Conservation (phyloP, 1,140 invertebrate genomes). For the Pissodes strobi region DNA sequence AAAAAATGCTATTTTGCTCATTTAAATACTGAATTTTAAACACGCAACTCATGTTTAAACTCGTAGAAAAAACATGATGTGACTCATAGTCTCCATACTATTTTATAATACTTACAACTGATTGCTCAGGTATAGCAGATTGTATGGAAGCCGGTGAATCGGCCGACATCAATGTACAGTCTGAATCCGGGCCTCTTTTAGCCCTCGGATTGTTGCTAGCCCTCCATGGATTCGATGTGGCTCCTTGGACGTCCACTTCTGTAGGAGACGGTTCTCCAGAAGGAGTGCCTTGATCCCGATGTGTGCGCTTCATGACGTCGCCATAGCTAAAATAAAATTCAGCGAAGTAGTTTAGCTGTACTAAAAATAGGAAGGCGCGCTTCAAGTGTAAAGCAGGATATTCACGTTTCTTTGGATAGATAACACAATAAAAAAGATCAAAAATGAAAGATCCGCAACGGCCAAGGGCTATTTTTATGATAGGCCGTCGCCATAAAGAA, state of each 20-base stretch:
- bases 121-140: constrained; percentile 29
- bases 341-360: background rate
- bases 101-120: constrained; percentile 11
- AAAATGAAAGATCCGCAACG: too few species aligned
- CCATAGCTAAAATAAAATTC: constrained; percentile 67
- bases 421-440: too few species aligned
- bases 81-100: background rate
- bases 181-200: constrained; percentile 53
- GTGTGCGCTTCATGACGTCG: constrained; percentile 69
- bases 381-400: too few species aligned
- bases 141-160: constrained; percentile 69
- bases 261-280: constrained; percentile 12
- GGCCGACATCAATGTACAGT: constrained; percentile 68
- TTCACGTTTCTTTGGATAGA: too few species aligned
- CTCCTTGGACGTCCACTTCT: constrained; percentile 7
- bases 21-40: too few species aligned
- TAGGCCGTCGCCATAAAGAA: too few species aligned
- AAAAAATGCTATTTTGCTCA: too few species aligned
- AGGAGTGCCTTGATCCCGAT: constrained; percentile 50
- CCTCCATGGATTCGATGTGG: constrained; percentile 36
- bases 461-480: too few species aligned
- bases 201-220: constrained; percentile 41
- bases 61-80: too few species aligned
- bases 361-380: background rate
- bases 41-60: too few species aligned